Evolutionary conservation across 2,888 invertebrate species (phyloP).

Genomic region (Calliphora vomitoria): DNA sequence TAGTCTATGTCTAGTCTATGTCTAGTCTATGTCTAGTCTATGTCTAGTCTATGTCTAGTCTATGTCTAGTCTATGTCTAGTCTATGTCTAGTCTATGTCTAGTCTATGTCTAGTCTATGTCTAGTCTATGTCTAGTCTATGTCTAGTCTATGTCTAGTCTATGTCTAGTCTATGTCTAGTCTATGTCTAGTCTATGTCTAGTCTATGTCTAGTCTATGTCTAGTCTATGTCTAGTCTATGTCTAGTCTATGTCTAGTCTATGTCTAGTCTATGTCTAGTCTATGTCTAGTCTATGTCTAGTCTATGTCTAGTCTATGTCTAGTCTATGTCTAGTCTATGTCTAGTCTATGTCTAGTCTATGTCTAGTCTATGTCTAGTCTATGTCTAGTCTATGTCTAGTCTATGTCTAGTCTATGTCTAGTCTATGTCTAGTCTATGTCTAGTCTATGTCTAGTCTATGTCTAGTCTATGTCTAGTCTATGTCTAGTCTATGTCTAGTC

Average conservation of each 20-base stretch:
- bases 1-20: background rate
- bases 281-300: background rate
- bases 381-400: no score
- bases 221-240: background rate
- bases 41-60: background rate
- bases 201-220: background rate
- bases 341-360: no score
- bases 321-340: no score
- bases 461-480: no score
- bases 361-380: no score
- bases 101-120: background rate
- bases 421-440: no score
- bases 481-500: no score
- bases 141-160: background rate
- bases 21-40: no score
- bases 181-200: background rate
- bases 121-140: background rate
- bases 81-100: background rate
- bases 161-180: background rate
- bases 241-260: background rate
- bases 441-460: no score
- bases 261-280: background rate
- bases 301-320: no score
- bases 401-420: no score
- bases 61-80: background rate